Evolutionary conservation across 2,797 vertebrate genomes (phyloP).

Genomic region (Labeo calbasu): DNA sequence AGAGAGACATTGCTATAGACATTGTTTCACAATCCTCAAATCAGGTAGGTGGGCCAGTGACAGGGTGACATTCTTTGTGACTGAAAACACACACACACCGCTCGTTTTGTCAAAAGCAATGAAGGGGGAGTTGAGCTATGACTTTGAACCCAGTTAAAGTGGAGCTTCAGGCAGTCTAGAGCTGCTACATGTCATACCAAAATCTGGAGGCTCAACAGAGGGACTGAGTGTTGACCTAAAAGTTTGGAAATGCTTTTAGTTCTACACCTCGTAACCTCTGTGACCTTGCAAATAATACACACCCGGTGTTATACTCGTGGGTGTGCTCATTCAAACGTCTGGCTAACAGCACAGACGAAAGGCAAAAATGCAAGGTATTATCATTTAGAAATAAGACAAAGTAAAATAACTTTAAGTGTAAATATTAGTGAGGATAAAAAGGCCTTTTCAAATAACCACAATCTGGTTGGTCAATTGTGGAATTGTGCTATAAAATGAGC

Average conservation of each 20-base stretch:
- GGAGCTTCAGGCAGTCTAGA: conserved; percentile 57
- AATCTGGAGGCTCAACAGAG: conserved; percentile 50
- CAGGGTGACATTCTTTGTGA: conserved; percentile 55
- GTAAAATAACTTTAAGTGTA: not conserved
- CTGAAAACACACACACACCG: conserved; percentile 29
- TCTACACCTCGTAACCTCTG: conserved; percentile 43
- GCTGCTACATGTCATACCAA: conserved; percentile 53
- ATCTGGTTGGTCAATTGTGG: not conserved
- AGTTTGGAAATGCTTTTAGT: conserved; percentile 60
- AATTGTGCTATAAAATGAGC: not conserved
- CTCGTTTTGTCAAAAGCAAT: conserved; percentile 58
- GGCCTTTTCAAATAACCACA: not conserved
- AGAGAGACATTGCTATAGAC: not conserved
- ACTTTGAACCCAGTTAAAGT: conserved; percentile 64
- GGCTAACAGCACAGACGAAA: conserved; percentile 14
- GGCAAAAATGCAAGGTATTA: not conserved
- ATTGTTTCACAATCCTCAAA: conserved; percentile 35
- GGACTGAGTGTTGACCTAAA: conserved; percentile 54
- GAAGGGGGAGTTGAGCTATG: conserved; percentile 48
- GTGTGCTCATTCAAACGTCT: conserved; percentile 36
- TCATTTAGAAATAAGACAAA: not conserved
- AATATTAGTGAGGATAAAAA: not conserved
- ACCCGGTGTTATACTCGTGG: conserved; percentile 30
- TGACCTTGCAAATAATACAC: conserved; percentile 55
- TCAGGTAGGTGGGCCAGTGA: conserved; percentile 20